phyloP scores from a whole-genome alignment of 2,113 vertebrate species.

The Melanostigma gelatinosum region DNA sequence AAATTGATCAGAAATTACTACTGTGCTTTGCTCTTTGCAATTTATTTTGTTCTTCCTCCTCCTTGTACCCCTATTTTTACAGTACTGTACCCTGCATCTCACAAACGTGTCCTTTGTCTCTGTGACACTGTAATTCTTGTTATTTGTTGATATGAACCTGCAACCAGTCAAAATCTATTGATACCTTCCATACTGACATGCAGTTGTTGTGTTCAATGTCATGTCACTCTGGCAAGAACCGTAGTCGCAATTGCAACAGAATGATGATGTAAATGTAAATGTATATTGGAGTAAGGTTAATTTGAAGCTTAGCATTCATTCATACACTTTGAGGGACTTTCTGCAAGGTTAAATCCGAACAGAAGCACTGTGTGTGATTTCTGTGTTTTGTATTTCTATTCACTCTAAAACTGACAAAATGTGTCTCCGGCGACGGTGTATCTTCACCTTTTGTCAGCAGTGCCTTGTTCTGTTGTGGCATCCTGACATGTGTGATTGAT shows the following conservation, averaged over 20 bases:
- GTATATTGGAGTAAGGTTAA: not conserved
- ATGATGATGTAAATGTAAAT: not conserved
- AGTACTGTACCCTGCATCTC: no score
- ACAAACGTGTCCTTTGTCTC: no score
- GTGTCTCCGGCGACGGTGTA: not conserved
- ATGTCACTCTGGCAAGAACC: not conserved
- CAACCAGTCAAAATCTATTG: no score
- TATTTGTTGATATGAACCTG: no score
- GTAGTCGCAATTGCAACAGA: not conserved
- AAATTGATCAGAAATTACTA: no score
- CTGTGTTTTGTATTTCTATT: slow-evolving; percentile 5
- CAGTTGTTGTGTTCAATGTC: not conserved
- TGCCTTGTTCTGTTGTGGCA: slow-evolving; percentile 35
- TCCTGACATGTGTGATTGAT: slow-evolving; percentile 55
- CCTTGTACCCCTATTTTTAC: no score
- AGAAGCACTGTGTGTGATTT: slow-evolving; percentile 2
- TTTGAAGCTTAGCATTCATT: not conserved
- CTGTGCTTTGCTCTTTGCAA: no score
- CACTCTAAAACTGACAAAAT: slow-evolving; percentile 18
- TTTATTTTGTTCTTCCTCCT: no score
- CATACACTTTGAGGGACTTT: not conserved
- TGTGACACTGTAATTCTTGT: no score
- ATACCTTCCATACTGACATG: not conserved
- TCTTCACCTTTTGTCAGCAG: slow-evolving; percentile 26
- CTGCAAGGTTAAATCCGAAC: not conserved